Evolutionary conservation across 2,888 invertebrate genomes (phyloP), one percentile per base, ranked within the genome.

Genomic region (Orgyia antiqua): DNA sequence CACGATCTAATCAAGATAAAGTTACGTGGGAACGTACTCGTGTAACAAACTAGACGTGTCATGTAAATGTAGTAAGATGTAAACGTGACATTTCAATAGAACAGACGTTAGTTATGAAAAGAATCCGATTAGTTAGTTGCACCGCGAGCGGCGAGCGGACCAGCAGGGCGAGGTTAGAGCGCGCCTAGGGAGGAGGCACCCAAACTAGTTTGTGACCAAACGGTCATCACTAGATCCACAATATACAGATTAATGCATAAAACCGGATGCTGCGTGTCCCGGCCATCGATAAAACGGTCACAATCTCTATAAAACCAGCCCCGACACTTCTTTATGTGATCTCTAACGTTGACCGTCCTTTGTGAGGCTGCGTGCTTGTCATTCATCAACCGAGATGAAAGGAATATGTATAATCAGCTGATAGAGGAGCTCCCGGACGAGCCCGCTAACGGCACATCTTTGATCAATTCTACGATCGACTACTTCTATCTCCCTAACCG

Each of bases 221-320:
- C 74, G 74, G 71, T 70, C 38, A 58, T 68, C 71, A 57, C 69
- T 69, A 73, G 73, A 75, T 58, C 49, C 63, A 58, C 73, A 78
- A 78, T 79, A 82, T 80, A 54, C 66, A 71, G 74, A 74, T 75
- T 69, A 71, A 68, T 70, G 75, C 77, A 65, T 68, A 82, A 67
- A 82, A 84, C 84, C 83, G 84, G 86, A 83, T 79, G 86, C 84
- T 83, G 84, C 58, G 53, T 68, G 68, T 70, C 69, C 65, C 67
- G 63, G 59, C 63, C 67, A 66, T 71, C 76, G 74, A 74, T 70
- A 64, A 69, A 80, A 79, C 79, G 78, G 75, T 74, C 75, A 64
- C 72, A 64, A 69, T 59, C 68, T 47, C 63, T 77, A 73, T 67
- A 66, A 65, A 72, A 70, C 71, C 70, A 64, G 76, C 78, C 74